phyloP scores from a whole-genome alignment of 2,888 invertebrate species.

The Caenorhabditis sp. region DNA sequence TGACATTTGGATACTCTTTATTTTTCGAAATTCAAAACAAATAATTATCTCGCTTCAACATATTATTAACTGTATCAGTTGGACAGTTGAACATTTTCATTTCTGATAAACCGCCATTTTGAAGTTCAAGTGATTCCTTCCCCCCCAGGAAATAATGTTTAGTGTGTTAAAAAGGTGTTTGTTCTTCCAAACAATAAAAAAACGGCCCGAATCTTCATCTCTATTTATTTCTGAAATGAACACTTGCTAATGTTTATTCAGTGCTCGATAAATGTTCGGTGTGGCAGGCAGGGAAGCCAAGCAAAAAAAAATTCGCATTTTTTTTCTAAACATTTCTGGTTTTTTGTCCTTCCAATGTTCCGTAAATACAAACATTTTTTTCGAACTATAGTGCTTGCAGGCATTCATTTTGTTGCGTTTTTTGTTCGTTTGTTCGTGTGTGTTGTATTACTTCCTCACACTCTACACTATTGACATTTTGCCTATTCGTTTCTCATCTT shows the following conservation, averaged over 20 bases:
- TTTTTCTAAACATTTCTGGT: constrained; percentile 15
- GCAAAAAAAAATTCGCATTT: neutral
- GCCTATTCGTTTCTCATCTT: constrained; percentile 1
- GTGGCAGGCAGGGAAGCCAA: neutral
- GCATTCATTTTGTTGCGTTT: constrained; percentile 3
- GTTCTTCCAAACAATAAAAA: neutral
- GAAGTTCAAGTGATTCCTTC: too few species aligned
- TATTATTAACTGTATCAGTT: too few species aligned
- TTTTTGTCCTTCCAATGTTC: constrained; percentile 8
- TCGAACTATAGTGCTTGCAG: neutral
- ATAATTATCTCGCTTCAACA: too few species aligned
- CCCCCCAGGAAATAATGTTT: too few species aligned
- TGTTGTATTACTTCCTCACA: constrained; percentile 10
- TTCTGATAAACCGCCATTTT: too few species aligned
- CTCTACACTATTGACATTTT: constrained; percentile 22
- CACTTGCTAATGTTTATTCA: constrained; percentile 38
- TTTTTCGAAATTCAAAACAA: too few species aligned
- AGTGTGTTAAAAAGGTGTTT: neutral
- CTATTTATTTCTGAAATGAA: constrained; percentile 2
- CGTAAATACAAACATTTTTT: neutral
- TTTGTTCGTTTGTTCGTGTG: neutral
- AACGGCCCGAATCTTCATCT: neutral
- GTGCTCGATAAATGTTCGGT: constrained; percentile 45
- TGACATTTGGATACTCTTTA: too few species aligned
- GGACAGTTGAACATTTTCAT: too few species aligned